phyloP scores from a whole-genome alignment of 2,113 vertebrate genomes.

The Bubo bubo region DNA sequence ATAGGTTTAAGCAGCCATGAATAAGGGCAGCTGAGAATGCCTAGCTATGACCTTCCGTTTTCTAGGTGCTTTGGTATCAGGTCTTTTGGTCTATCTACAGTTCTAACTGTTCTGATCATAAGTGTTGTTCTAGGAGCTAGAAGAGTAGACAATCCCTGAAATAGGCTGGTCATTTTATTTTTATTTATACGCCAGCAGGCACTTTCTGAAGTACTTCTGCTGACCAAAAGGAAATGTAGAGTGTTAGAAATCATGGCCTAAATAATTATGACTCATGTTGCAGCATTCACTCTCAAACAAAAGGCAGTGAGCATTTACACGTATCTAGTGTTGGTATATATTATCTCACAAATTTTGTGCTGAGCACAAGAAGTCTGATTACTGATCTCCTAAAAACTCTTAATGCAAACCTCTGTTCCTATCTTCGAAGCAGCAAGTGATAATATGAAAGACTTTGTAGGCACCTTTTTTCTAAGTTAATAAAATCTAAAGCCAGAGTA shows the following conservation, averaged over 20 bases:
- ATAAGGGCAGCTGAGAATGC: background rate
- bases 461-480: background rate
- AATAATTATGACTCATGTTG: background rate
- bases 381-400: background rate
- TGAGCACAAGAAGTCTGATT: background rate
- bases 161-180: background rate
- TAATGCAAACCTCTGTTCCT: background rate
- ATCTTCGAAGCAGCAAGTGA: background rate
- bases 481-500: background rate
- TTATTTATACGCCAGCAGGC: background rate
- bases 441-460: background rate
- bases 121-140: background rate
- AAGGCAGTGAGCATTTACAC: background rate
- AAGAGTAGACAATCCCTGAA: background rate
- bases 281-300: background rate
- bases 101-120: background rate
- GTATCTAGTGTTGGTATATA: background rate
- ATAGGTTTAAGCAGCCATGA: background rate
- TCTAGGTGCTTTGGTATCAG: background rate
- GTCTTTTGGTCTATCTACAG: background rate
- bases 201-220: background rate
- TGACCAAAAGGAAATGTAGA: background rate
- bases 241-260: background rate
- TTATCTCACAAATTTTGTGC: background rate
- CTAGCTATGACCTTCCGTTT: background rate